Base-by-base conservation (phyloP, 2,888 invertebrate species). In the Herminia tarsipennalis region DNA sequence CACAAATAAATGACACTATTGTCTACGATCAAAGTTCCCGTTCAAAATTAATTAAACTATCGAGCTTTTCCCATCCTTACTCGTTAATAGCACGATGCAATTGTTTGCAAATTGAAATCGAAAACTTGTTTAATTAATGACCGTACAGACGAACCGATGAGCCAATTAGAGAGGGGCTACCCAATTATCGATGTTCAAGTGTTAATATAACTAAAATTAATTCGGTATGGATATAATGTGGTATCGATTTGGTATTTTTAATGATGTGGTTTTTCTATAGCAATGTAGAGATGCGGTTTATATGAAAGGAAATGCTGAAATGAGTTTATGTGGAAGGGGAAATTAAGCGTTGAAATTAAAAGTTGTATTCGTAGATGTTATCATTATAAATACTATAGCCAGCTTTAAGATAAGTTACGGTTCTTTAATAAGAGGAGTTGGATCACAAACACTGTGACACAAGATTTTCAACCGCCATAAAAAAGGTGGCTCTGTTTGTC, bases 81-180 rank as follows among this genome's bases (percentile, higher is more conserved):
- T 13, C 18, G 20, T 43, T 39, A 55, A 57, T 59, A 54, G 51
- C 51, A 49, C 59, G 65, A 44, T 65, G 61, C 75, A 76, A 77
- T 79, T 78, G 82, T 81, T 78, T 73, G 70, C 72, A 73, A 78
- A 85, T 82, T 83, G 82, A 82, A 81, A 83, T 76, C 71, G 74
- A 84, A 86, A 83, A 83, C 79, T 83, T 76, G 72, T 66, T 76
- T 77, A 84, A 82, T 84, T 81, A 86, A 81, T 79, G 78, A 75
- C 43, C 62, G 56, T 51, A 56, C 52, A 56, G 56, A 52, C 53
- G 59, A 45, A 55, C 18, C 56, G 57, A 64, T 69, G 68, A 70
- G 63, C 76, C 80, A 82, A 83, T 83, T 83, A 83, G 76, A 56
- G 69, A 37, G 66, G 68, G 51, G 38, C 45, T 9, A 42, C 44